These are phyloP conservation scores for Micronisus gabar DNA, from an alignment of 2,113 vertebrate species.

Conservation along the genomic window DNA sequence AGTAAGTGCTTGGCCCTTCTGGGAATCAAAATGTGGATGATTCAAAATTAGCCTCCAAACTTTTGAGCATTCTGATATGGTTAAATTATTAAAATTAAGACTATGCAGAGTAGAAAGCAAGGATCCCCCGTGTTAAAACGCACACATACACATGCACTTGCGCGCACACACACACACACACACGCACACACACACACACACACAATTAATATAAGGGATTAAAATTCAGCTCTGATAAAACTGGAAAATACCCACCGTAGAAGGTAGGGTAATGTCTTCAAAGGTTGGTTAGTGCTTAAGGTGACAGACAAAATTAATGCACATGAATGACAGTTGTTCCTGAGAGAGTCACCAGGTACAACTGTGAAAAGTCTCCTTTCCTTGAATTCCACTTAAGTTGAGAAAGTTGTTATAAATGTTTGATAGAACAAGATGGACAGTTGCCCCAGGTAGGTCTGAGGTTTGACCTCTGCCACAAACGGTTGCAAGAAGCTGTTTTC, in stretches of 20 bases:
- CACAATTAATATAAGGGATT: background rate
- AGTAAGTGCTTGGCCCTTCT: background rate
- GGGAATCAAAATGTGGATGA: background rate
- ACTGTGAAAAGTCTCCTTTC: slow-evolving; percentile 10
- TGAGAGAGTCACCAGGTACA: background rate
- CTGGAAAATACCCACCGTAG: background rate
- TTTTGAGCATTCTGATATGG: background rate
- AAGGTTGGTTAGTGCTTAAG: slow-evolving; percentile 37
- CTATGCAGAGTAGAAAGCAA: background rate
- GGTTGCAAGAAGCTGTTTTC: slow-evolving; percentile 1
- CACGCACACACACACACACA: too few species aligned
- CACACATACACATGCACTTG: background rate
- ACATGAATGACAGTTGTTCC: background rate
- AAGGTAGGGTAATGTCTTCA: background rate
- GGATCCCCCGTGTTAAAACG: background rate
- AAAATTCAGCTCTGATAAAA: slow-evolving; percentile 18
- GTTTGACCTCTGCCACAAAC: slow-evolving; percentile 10
- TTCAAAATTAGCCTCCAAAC: slow-evolving; percentile 16
- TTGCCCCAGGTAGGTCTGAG: slow-evolving; percentile 40
- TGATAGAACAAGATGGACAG: slow-evolving; percentile 42
- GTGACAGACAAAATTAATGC: slow-evolving; percentile 36
- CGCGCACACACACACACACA: background rate
- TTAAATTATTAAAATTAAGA: background rate
- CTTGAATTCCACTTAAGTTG: background rate
- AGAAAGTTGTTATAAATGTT: slow-evolving; percentile 28